Percentiles rank a stretch among this genome's conserved stretches.
These are phyloP conservation scores for Marisa cornuarietis DNA, from an alignment of 1,140 invertebrate species.

Conservation along the genomic window DNA sequence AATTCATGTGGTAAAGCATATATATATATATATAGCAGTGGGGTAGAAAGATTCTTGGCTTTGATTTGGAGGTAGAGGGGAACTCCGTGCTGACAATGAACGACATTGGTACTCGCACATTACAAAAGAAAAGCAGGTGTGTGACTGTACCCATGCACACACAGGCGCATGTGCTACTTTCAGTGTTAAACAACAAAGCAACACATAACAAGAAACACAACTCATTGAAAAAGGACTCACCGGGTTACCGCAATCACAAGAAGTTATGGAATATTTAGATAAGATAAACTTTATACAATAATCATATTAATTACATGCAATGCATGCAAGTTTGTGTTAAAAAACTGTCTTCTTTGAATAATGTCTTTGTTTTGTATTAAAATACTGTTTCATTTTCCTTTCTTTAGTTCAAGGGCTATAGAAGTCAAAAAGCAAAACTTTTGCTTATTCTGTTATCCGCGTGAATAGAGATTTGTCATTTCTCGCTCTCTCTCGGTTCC, in stretches of 20 bases:
- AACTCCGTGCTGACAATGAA: too few relatives aligned
- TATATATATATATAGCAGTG: too few relatives aligned
- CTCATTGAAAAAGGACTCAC: neutral
- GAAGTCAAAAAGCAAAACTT: too few relatives aligned
- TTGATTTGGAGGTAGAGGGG: too few relatives aligned
- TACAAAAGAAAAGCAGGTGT: neutral
- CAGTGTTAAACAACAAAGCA: neutral
- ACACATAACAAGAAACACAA: slow-evolving; percentile 2
- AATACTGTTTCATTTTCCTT: too few relatives aligned
- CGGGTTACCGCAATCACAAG: neutral
- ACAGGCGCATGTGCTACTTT: neutral
- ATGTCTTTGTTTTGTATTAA: neutral
- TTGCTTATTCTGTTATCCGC: too few relatives aligned
- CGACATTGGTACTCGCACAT: too few relatives aligned
- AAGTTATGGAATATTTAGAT: neutral
- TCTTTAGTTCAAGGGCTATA: too few relatives aligned
- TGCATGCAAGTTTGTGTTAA: neutral
- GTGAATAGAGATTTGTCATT: too few relatives aligned
- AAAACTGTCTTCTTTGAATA: neutral
- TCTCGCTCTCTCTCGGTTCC: too few relatives aligned
- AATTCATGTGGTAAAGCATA: too few relatives aligned
- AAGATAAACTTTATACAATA: neutral
- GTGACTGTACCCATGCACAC: neutral
- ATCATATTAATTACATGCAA: neutral
- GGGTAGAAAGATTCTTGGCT: too few relatives aligned